Evolutionary conservation across 1,140 invertebrate genomes (phyloP), one percentile per base, ranked within the genome.

Genomic region (Orchestia grillus): DNA sequence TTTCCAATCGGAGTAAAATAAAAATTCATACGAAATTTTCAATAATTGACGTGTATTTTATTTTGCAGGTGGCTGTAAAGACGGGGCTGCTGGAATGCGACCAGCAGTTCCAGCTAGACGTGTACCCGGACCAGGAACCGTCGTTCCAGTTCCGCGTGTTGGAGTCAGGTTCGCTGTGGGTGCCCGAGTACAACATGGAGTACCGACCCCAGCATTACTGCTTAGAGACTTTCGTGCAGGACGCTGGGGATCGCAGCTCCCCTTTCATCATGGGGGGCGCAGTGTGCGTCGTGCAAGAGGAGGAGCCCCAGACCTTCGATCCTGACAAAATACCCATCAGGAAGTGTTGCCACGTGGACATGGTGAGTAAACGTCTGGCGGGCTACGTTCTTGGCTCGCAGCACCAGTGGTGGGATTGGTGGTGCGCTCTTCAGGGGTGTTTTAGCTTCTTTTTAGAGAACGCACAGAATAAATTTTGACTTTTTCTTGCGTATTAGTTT

Each of bases 321-420:
- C 96, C 96, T 44, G 95, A 95, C 87, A 97, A 97, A 95, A 96
- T 97, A 88, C 96, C 96, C 62, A 95, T 97, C 90, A 97, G 96
- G 96, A 97, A 97, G 43, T 97, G 96, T 77, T 97, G 96, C 95
- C 96, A 96, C 96, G 96, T 96, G 19, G 92, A 96, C 92, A 96
- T 96, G 96, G 96, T 96, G 95, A 42, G 96, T 36, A 36, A 36
- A 36, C 23, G 40, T 4, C 11, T 19, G 11, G 36, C 3, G 28
- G 28, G 62, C 28, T 36, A 53, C 47, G 19, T 36, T 77, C 62
- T 77, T 77, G 28, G 36, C 62, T 77, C 15, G 11, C 1, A 77
- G 62, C 62, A 23, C 62, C 3, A 6, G 47, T 8, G 47, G 47
- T 19, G 62, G 36, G 1, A n/a, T n/a, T n/a, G n/a, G 11, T 77